A percentile compares a stretch with the other conserved stretches of the same genome.
Evolutionary conservation across 2,797 vertebrate species (phyloP).

Genomic region (Pipistrellus pipistrellus): DNA sequence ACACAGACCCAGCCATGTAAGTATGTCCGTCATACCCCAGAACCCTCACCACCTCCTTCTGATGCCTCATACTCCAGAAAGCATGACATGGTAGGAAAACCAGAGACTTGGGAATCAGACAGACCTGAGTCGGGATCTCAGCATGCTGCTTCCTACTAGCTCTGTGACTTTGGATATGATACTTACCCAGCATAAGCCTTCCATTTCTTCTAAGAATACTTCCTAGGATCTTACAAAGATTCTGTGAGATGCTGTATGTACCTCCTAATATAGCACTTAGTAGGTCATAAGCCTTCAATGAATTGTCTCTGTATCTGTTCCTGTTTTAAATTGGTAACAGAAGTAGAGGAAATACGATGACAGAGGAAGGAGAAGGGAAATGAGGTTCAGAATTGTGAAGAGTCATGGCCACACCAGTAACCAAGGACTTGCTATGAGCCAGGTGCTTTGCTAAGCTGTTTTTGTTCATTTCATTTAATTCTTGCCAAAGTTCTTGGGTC

Average conservation of each 20-base stretch:
- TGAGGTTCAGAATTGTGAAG: background rate
- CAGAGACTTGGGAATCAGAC: background rate
- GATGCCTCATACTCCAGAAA: constrained; percentile 23
- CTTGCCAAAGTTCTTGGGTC: background rate
- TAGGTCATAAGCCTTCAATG: background rate
- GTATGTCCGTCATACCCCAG: constrained; percentile 65
- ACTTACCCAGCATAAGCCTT: background rate
- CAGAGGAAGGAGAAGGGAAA: background rate
- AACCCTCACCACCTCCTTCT: background rate
- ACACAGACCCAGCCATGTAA: constrained; percentile 83
- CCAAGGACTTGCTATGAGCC: background rate
- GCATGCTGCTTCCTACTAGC: background rate
- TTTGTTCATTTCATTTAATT: constrained; percentile 27
- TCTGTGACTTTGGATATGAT: background rate
- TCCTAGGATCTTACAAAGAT: background rate
- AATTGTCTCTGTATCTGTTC: background rate
- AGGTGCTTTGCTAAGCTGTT: constrained; percentile 3
- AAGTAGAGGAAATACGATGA: background rate
- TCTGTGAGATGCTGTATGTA: background rate
- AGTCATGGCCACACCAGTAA: background rate
- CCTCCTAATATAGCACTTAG: background rate
- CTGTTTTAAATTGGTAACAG: constrained; percentile 26
- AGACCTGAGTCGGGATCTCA: background rate
- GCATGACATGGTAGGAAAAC: background rate
- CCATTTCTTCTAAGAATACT: constrained; percentile 5